Conservation (phyloP, 2,113 vertebrate genomes). For the Halichoerus grypus region DNA sequence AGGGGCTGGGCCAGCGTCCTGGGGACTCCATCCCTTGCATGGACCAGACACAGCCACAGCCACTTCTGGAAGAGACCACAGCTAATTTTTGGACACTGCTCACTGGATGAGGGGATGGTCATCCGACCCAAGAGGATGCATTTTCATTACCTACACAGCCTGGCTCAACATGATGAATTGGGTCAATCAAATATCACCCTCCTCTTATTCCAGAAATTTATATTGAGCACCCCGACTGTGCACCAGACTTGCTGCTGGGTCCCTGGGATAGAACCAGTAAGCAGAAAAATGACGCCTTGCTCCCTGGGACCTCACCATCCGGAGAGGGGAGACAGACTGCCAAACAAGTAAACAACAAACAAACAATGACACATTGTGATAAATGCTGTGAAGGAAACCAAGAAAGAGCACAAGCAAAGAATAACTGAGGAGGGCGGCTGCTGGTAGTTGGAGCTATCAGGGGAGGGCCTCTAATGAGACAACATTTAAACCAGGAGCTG, state of each 20-base stretch:
- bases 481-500: not conserved
- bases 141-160: not conserved
- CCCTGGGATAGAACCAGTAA: not conserved
- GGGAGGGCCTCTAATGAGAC: not conserved
- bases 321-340: not conserved
- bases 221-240: accelerated
- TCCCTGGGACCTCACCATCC: not conserved
- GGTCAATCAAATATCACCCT: not conserved
- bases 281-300: not conserved
- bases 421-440: not conserved
- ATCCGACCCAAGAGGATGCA: not conserved
- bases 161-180: not conserved
- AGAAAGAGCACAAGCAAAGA: not conserved
- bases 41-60: no score
- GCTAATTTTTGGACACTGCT: not conserved
- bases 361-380: not conserved
- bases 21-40: not conserved
- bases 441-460: not conserved
- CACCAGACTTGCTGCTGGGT: not conserved
- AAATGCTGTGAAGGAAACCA: not conserved
- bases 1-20: not conserved
- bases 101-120: not conserved
- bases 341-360: not conserved
- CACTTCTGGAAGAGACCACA: not conserved
- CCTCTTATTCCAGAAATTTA: not conserved